Base-by-base conservation (phyloP, 2,113 vertebrate genomes). In the Fulmarus glacialis region DNA sequence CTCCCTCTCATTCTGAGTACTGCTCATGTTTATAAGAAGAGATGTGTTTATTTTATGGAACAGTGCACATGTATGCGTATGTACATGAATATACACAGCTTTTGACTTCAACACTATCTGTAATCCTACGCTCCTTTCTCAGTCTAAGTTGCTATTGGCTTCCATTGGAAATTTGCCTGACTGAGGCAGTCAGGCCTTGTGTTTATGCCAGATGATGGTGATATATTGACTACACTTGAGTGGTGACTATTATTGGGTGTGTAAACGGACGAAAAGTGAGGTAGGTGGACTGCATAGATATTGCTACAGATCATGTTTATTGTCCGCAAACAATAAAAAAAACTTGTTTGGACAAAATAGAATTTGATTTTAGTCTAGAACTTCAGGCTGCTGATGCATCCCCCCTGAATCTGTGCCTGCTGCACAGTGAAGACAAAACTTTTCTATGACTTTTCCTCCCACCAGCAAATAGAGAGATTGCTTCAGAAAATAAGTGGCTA, bases 1-100 rank as follows among this genome's bases (percentile, higher is more conserved):
- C n/a, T 67, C 67, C 26, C 63, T 92, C 43, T 80, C 43, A 11
- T 53, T 82, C 40, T 43, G n/a, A 67, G 32, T 58, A 40, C 11
- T 21, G 15, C 38, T 83, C 18, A 23, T 18, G 47, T 83, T 94
- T 91, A 77, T 82, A 71, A 82, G 70, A 71, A 82, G 70, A 87
- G 82, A n/a, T 34, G 19, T 2, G 4, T 78, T 59, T 94, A 20
- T 56, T 93, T 79, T 79, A 27, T 43, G 42, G 36, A 91, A 34
- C 27, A 40, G 27, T 17, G 9, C 30, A n/a, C 4, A 0, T 19
- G 18, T 43, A 8, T 62, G 55, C 9, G 4, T 24, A 7, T 3
- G 14, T 14, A 58, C 24, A 24, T 8, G 20, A 63, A 73, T 22
- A 16, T 15, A 56, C 6, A 48, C 48, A 64, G 42, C 17, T 79